These are phyloP conservation scores for Thamnophis sirtalis DNA, from an alignment of 2,113 vertebrate genomes.

Conservation along the genomic window DNA sequence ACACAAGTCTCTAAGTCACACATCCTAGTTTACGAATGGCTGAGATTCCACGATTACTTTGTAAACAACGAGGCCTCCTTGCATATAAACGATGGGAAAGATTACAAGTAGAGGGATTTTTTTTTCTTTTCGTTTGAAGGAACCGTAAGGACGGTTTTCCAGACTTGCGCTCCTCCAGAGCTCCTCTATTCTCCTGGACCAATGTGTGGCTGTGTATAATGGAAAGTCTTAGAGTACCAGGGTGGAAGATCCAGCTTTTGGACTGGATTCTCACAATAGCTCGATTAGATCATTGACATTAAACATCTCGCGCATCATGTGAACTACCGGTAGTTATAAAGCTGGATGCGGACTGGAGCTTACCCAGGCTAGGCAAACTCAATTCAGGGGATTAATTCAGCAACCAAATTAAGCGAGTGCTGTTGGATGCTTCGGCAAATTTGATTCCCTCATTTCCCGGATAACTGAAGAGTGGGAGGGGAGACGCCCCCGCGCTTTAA, in stretches of 20 bases:
- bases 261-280: neutral
- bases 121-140: neutral
- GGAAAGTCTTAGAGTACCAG: neutral
- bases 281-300: neutral
- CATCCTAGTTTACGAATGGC: neutral
- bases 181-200: neutral
- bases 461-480: neutral
- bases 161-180: neutral
- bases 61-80: neutral
- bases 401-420: neutral
- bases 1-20: neutral
- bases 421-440: neutral
- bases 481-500: neutral
- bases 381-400: neutral
- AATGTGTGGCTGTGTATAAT: neutral
- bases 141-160: neutral
- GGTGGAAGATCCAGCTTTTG: neutral
- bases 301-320: neutral
- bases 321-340: neutral
- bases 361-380: neutral
- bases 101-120: neutral
- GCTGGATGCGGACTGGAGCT: neutral
- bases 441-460: neutral
- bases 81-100: neutral
- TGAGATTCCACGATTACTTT: neutral